Evolutionary conservation across 2,113 vertebrate species (phyloP).

Genomic region (Alexandromys fortis): DNA sequence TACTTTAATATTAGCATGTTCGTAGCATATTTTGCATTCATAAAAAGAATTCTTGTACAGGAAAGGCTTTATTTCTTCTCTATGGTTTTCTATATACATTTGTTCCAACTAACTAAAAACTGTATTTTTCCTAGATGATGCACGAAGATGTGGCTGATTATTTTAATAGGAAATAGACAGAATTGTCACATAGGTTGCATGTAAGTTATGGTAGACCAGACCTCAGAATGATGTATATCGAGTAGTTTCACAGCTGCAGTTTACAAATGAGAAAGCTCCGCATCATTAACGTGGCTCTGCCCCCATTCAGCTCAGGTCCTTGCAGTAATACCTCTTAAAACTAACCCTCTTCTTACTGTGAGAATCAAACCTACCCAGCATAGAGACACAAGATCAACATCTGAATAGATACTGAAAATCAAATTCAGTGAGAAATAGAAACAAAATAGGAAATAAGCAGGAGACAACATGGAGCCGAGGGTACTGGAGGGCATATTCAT

Average conservation of each 20-base stretch:
- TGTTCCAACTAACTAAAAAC: not conserved
- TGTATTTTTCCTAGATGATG: not conserved
- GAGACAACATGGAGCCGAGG: not conserved
- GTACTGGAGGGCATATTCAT: not conserved
- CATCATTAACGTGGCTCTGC: not conserved
- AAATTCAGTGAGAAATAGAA: conserved; percentile 30
- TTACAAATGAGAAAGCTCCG: not conserved
- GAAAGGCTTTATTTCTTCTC: not conserved
- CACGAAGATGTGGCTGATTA: not conserved
- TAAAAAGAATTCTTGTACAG: not conserved
- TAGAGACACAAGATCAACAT: not conserved
- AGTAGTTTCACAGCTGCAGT: not conserved
- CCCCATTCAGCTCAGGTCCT: not conserved
- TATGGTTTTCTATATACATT: not conserved
- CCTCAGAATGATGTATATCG: not conserved
- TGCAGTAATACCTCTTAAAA: not conserved
- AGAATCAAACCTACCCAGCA: not conserved
- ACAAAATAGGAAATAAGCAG: not conserved
- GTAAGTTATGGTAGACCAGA: not conserved
- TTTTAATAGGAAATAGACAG: not conserved
- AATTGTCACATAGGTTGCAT: not conserved
- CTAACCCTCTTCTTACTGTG: not conserved
- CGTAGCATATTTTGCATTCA: not conserved
- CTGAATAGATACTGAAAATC: conserved; percentile 21
- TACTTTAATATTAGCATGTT: not conserved